Evolutionary conservation across 2,888 invertebrate species (phyloP).

Genomic region (Cepaea hortensis): DNA sequence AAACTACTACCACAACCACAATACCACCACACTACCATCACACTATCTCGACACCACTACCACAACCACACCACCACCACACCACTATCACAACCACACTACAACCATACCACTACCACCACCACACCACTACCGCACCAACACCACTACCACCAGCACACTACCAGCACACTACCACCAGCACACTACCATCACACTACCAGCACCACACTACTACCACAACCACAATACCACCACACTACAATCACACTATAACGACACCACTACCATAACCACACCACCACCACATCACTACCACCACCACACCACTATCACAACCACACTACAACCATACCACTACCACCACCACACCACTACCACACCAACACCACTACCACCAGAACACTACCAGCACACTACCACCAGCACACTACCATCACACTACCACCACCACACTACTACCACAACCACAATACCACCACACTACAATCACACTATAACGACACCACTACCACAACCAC

Average conservation of each 20-base stretch:
- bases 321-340: not conserved
- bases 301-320: not conserved
- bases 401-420: not conserved
- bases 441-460: not conserved
- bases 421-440: not conserved
- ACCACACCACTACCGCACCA: not conserved
- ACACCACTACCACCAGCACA: no score
- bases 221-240: no score
- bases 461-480: no score
- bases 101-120: not conserved
- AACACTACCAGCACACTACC: not conserved
- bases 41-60: not conserved
- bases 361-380: not conserved
- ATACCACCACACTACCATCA: not conserved
- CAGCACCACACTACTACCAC: no score
- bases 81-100: not conserved
- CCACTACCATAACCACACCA: no score
- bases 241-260: not conserved
- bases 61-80: not conserved
- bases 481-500: no score
- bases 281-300: no score
- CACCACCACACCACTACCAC: not conserved
- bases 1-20: not conserved
- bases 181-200: no score
- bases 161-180: no score